Evolutionary conservation across 2,797 vertebrate genomes (phyloP).

Genomic region (Borostomias antarcticus): DNA sequence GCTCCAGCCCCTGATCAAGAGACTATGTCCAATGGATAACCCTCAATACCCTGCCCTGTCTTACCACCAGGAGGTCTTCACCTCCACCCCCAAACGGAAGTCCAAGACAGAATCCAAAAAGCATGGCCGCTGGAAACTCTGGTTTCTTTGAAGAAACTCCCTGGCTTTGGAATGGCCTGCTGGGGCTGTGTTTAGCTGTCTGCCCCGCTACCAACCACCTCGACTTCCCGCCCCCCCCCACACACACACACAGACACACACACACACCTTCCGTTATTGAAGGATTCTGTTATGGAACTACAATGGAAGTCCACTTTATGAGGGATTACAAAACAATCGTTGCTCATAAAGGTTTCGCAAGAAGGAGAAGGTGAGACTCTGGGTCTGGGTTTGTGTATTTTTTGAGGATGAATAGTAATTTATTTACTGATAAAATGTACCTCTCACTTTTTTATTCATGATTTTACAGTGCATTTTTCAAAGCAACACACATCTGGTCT

Average conservation of each 20-base stretch:
- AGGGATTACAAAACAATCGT: constrained; percentile 35
- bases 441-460: constrained; percentile 30
- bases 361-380: constrained; percentile 65
- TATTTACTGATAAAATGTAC: constrained; percentile 32
- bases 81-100: constrained; percentile 98
- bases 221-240: constrained; percentile 37
- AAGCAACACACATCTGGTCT: constrained; percentile 53
- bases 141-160: constrained; percentile 89
- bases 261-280: constrained; percentile 34
- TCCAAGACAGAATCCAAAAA: constrained; percentile 99
- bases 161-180: constrained; percentile 47
- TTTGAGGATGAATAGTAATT: constrained; percentile 30
- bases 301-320: constrained; percentile 38
- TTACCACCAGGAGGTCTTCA: constrained; percentile 95
- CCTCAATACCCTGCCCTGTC: constrained; percentile 92
- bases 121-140: constrained; percentile 98
- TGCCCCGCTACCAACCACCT: constrained; percentile 29
- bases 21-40: constrained; percentile 90
- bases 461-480: constrained; percentile 44
- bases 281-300: constrained; percentile 49
- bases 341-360: constrained; percentile 19
- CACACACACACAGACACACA: constrained; percentile 38
- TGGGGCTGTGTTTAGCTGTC: constrained; percentile 38
- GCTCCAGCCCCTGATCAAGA: constrained; percentile 92
- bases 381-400: constrained; percentile 41